phyloP scores from a whole-genome alignment of 2,888 invertebrate genomes.

The Ephialtes manifestator region DNA sequence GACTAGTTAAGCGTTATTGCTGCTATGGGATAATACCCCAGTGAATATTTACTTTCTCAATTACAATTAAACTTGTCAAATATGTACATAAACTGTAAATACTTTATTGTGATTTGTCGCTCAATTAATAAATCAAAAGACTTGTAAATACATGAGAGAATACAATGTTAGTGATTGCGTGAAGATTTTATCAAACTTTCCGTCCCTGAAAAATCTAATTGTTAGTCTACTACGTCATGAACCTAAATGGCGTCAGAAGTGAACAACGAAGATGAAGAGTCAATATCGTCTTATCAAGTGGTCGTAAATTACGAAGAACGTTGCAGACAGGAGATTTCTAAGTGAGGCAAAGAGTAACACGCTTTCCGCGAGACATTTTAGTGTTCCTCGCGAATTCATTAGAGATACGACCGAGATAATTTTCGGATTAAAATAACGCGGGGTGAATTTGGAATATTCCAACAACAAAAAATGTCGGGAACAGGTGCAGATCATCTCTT shows the following conservation, averaged over 20 bases:
- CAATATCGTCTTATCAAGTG: conserved; percentile 64
- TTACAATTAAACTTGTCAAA: no score
- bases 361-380: conserved; percentile 28
- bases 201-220: conserved; percentile 16
- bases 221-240: neutral
- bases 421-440: neutral
- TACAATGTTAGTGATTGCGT: neutral
- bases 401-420: neutral
- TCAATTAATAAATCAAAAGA: neutral
- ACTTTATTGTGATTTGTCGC: no score
- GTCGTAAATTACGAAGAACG: conserved; percentile 63
- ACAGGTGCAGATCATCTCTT: conserved; percentile 56
- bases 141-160: neutral
- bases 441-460: neutral
- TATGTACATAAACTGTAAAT: no score
- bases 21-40: no score
- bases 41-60: no score
- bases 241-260: conserved; percentile 7
- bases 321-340: conserved; percentile 34
- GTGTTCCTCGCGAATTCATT: conserved; percentile 52
- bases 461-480: conserved; percentile 44
- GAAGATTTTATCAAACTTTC: conserved; percentile 41
- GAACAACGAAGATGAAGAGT: conserved; percentile 24
- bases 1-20: no score
- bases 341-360: neutral